Evolutionary conservation across 2,113 vertebrate genomes (phyloP).

Genomic region (Oryctolagus cuniculus): DNA sequence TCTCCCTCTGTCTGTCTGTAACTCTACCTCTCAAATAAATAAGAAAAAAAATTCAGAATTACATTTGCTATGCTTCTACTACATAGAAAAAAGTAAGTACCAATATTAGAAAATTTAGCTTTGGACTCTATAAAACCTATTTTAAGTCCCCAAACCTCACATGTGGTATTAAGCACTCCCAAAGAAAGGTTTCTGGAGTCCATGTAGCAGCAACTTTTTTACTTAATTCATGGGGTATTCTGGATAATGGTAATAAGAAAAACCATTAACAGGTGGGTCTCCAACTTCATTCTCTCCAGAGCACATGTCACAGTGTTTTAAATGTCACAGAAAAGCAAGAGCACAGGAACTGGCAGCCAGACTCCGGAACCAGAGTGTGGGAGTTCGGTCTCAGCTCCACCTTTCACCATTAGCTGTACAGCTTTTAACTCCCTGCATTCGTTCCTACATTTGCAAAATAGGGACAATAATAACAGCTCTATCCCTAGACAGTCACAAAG

Average conservation of each 20-base stretch:
- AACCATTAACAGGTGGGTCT: background rate
- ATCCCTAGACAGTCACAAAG: background rate
- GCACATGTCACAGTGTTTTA: background rate
- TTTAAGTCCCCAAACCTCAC: background rate
- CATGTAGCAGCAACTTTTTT: background rate
- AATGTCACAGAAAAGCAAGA: background rate
- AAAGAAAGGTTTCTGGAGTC: background rate
- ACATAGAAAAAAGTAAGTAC: background rate
- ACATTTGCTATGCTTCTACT: background rate
- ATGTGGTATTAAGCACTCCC: background rate
- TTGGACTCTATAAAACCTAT: background rate
- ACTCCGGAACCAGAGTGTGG: background rate
- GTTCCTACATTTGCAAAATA: background rate
- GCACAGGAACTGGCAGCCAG: fast-evolving
- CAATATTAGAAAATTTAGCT: background rate
- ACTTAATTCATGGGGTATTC: background rate
- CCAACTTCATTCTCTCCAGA: background rate
- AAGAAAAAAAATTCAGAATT: background rate
- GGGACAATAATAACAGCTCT: background rate
- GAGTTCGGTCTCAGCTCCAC: background rate
- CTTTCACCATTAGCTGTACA: background rate
- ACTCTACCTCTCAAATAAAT: too few relatives aligned
- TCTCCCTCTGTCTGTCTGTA: too few relatives aligned
- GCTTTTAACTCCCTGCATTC: background rate
- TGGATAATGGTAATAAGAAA: background rate